phyloP scores from a whole-genome alignment of 2,888 invertebrate species.

The Morpho helenor region DNA sequence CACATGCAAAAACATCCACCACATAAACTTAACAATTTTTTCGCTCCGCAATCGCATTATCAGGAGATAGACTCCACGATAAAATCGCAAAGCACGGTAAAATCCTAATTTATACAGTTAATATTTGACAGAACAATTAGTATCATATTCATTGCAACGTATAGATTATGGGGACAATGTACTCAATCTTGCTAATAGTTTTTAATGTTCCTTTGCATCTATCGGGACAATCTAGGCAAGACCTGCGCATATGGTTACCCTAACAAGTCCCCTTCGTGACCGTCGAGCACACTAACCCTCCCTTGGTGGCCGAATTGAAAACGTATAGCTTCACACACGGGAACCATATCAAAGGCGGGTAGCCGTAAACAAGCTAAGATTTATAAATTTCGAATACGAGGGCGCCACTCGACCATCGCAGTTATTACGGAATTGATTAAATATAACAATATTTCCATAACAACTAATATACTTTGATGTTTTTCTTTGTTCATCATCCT shows the following conservation, averaged over 20 bases:
- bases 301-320: slow-evolving; percentile 53
- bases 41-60: no score
- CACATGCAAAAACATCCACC: no score
- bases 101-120: no score
- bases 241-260: slow-evolving; percentile 2
- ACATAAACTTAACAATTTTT: no score
- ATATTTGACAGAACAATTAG: no score
- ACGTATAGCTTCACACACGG: slow-evolving; percentile 44
- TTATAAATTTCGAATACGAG: slow-evolving; percentile 40
- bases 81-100: no score
- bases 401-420: slow-evolving; percentile 22
- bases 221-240: neutral
- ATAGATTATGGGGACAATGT: no score
- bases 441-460: slow-evolving; percentile 33
- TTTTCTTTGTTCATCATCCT: no score
- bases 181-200: no score
- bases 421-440: slow-evolving; percentile 18
- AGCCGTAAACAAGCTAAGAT: slow-evolving; percentile 42
- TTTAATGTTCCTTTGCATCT: no score
- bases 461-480: slow-evolving; percentile 2
- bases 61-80: no score
- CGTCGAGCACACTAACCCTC: slow-evolving; percentile 44
- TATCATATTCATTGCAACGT: no score
- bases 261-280: slow-evolving; percentile 39
- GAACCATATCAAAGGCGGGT: slow-evolving; percentile 38